Percentiles rank a stretch among this genome's conserved stretches.
Conservation (phyloP, 1,140 invertebrate species). For the Orussus abietinus region DNA sequence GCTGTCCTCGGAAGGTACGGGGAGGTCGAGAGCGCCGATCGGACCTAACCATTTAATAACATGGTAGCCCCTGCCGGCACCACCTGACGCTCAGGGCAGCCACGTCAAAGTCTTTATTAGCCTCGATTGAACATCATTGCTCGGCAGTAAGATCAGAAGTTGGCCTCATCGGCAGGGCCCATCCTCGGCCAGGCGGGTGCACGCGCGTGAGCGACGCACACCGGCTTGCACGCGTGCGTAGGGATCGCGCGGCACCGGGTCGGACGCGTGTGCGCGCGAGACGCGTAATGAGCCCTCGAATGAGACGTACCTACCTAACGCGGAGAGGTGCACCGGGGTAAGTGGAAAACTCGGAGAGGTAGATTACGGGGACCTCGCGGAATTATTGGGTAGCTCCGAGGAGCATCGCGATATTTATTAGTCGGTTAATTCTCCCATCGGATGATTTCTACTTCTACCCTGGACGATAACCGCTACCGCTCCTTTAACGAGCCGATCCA, state of each 20-base stretch:
- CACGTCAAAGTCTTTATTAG: constrained; percentile 36
- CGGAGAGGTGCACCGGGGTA: too few relatives aligned
- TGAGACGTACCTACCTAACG: too few relatives aligned
- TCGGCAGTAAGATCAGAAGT: not conserved
- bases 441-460: too few relatives aligned
- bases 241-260: too few relatives aligned
- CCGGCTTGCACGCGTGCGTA: too few relatives aligned
- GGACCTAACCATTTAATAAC: constrained; percentile 36
- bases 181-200: constrained; percentile 7
- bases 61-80: constrained; percentile 21
- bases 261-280: too few relatives aligned
- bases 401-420: constrained; percentile 35
- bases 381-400: constrained; percentile 31
- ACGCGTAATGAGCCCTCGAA: too few relatives aligned
- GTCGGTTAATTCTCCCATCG: constrained; percentile 23
- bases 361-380: constrained; percentile 26
- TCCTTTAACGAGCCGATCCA: constrained; percentile 18
- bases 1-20: too few relatives aligned
- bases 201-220: too few relatives aligned
- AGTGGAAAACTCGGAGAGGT: too few relatives aligned
- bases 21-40: constrained; percentile 20
- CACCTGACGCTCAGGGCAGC: constrained; percentile 29
- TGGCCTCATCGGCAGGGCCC: too few relatives aligned
- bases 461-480: constrained; percentile 19
- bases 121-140: constrained; percentile 29